Conservation (phyloP, 1,140 invertebrate genomes). For the Conus ventricosus region DNA sequence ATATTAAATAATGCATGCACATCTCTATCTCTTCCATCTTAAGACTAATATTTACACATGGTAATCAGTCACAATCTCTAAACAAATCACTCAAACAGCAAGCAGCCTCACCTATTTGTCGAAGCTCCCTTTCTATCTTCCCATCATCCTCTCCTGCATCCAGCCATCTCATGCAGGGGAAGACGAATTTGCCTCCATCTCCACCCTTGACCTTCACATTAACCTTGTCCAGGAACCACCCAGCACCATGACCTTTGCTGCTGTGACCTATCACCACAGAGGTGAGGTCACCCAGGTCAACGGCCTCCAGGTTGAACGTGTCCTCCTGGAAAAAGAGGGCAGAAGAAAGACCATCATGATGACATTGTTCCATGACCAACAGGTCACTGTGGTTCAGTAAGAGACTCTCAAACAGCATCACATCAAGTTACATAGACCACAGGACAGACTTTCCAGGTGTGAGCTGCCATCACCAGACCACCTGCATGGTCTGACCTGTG, state of each 20-base stretch:
- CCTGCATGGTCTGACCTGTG: too few species aligned
- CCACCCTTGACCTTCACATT: slow-evolving; percentile 51
- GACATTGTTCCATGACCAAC: neutral
- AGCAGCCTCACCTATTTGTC: slow-evolving; percentile 45
- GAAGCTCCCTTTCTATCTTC: slow-evolving; percentile 56
- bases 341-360: neutral
- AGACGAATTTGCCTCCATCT: slow-evolving; percentile 43
- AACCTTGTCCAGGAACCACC: slow-evolving; percentile 65
- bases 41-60: too few species aligned
- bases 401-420: neutral
- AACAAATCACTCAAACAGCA: too few species aligned
- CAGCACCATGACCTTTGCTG: slow-evolving; percentile 63
- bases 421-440: too few species aligned
- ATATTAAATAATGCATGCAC: too few species aligned
- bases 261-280: slow-evolving; percentile 63
- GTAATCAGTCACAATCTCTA: too few species aligned
- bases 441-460: too few species aligned
- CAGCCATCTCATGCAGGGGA: slow-evolving; percentile 65
- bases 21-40: too few species aligned
- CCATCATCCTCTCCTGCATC: slow-evolving; percentile 64
- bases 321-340: slow-evolving; percentile 51
- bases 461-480: too few species aligned
- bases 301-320: slow-evolving; percentile 63
- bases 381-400: neutral
- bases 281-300: slow-evolving; percentile 55